A percentile compares a stretch with the other conserved stretches of the same genome.
Conservation (phyloP, 1,140 invertebrate species). For the Amphibalanus amphitrite region DNA sequence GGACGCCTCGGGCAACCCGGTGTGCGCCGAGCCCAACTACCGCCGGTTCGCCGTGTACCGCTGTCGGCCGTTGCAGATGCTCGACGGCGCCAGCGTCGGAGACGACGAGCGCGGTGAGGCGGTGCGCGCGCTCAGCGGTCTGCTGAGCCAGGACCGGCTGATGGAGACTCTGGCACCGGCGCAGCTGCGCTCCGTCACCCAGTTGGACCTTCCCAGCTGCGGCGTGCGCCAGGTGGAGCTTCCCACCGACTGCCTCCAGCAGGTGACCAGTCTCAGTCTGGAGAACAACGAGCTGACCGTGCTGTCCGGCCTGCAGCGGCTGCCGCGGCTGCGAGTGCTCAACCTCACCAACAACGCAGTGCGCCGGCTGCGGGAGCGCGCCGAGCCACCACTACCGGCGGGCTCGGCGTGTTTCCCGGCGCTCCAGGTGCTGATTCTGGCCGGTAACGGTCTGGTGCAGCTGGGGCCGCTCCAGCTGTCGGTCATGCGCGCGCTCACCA, state of each 20-base stretch:
- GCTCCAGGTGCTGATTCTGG: neutral
- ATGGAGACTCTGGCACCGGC: neutral
- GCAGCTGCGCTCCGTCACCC: neutral
- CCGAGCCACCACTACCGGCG: neutral
- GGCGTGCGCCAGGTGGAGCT: neutral
- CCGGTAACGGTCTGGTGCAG: neutral
- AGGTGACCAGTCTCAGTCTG: neutral
- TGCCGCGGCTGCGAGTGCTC: neutral
- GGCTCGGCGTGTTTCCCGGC: neutral
- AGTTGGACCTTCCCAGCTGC: neutral
- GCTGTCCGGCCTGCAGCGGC: neutral
- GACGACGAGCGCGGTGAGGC: neutral
- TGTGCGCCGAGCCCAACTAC: neutral
- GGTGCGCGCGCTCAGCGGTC: neutral
- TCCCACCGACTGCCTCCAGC: neutral
- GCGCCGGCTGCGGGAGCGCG: neutral
- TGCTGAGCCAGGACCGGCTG: neutral
- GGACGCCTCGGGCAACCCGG: neutral
- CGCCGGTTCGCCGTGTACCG: neutral
- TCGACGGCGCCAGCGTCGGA: neutral
- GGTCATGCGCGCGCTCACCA: neutral
- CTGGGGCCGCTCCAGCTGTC: neutral
- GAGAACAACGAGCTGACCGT: neutral
- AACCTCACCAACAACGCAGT: neutral
- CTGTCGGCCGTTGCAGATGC: neutral